Conservation (phyloP, 2,797 vertebrate species). For the Falco naumanni region DNA sequence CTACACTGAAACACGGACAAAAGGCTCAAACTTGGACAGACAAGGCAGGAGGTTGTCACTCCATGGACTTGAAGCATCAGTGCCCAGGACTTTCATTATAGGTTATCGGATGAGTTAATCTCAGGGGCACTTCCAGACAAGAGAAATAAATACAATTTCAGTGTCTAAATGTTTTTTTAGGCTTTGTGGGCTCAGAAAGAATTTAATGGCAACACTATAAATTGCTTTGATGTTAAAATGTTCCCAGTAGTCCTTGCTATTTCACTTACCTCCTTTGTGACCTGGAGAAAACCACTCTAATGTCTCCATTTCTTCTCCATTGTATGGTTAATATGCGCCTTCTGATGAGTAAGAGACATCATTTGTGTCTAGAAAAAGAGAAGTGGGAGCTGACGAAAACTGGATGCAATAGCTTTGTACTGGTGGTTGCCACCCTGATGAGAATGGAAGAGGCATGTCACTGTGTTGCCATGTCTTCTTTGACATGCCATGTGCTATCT, state of each 20-base stretch:
- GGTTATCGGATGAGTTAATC: background rate
- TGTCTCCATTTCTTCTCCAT: background rate
- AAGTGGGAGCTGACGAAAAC: background rate
- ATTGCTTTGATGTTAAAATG: background rate
- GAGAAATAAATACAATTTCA: slow-evolving; percentile 19
- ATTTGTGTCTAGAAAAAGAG: background rate
- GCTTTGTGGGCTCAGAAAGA: background rate
- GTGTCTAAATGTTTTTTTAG: background rate
- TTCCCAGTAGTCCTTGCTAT: background rate
- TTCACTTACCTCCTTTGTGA: background rate
- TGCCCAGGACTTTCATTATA: background rate
- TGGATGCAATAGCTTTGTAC: background rate
- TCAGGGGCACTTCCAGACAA: background rate
- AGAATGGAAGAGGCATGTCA: background rate
- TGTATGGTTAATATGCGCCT: background rate
- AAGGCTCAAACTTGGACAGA: background rate
- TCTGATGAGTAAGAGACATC: background rate
- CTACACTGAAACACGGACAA: background rate
- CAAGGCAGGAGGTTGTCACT: background rate
- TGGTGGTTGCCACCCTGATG: background rate
- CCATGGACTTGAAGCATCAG: background rate
- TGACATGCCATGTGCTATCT: background rate
- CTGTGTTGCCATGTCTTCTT: background rate
- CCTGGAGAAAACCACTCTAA: background rate
- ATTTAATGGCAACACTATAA: background rate